Evolutionary conservation across 2,888 invertebrate genomes (phyloP), one percentile per base, ranked within the genome.

Genomic region (Exocentrus adspersus): DNA sequence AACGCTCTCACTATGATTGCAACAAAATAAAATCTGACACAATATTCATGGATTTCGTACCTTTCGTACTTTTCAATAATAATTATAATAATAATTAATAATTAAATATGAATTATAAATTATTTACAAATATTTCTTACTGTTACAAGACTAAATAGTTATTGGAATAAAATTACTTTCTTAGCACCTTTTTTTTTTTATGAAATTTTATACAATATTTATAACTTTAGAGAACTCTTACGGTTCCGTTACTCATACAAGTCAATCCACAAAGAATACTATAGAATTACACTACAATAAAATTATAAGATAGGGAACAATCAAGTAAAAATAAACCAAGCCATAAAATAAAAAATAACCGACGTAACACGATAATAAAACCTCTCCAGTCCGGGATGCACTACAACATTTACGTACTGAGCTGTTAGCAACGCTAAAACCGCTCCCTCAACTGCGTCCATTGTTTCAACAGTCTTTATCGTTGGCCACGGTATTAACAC

Each of bases 361-460:
- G 61, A 69, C 52, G 58, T 62, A 70, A 60, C 59, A 42, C n/a
- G n/a, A n/a, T 50, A 58, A 28, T 59, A 37, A 53, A 62, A 54
- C 46, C 57, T 21, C 60, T 62, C 67, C 66, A 65, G 68, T 71
- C 66, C 71, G 51, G 63, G 67, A 69, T 71, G 68, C 71, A 71
- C 65, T 52, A 65, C 57, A n/a, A 61, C 61, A 65, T 58, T 37
- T 43, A 65, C 30, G 19, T 30, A 41, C 62, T 54, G 59, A 65
- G 59, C 52, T 65, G 62, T 62, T 43, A 65, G 62, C 54, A 59
- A 51, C 19, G 51, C 24, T 51, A 59, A 51, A 57, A 57, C 43
- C 57, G 16, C 46, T 57, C 46, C 28, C 16, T 42, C 1, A 57
- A n/a, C 20, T 43, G 30, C 43, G 54, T 54, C 54, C 42, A 24